Evolutionary conservation across 2,113 vertebrate genomes (phyloP), one percentile per base, ranked within the genome.

Genomic region (Plecotus auritus): DNA sequence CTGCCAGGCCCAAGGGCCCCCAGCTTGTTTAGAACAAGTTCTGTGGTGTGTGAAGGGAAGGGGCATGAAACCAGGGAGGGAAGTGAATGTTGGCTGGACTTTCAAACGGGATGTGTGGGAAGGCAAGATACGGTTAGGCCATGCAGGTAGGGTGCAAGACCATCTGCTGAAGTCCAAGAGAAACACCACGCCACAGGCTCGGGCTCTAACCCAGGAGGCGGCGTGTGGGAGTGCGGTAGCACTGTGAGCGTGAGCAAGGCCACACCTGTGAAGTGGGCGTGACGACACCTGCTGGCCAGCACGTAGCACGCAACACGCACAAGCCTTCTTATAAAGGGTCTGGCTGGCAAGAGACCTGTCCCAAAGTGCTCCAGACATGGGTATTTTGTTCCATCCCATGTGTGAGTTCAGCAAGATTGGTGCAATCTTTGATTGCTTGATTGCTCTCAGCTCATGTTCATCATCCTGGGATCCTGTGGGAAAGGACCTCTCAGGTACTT

Each of bases 261-360:
- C 13, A 45, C 84, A 51, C 47, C 47, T 67, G 47, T 37, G 42
- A 66, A 83, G 47, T n/a, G 76, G 87, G 61, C 20, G 6, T 9
- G 11, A 3, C 54, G 8, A 40, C 2, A 7, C 61, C 47, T 2
- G n/a, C 13, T 0, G 0, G 16, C 88, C 84, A 28, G 17, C 16
- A 2, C 18, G 23, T 11, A 37, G 12, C 9, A 2, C 35, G 42
- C 30, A 1, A 3, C 22, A 54, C 61, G 5, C 7, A 11, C 2
- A 64, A 18, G 0, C 74, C 30, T 70, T 40, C 49, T 13, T 5
- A 10, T 5, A 14, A 66, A 66, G 40, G 42, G 17, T 51, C 81
- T 76, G 66, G 22, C 22, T 51, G 56, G 61, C 69, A 8, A 28
- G 5, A 26, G 70, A n/a, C 56, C 17, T 42, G 74, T 28, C 28